These are phyloP conservation scores for Platyscapa corneri DNA, from an alignment of 1,140 invertebrate species.

Conservation along the genomic window DNA sequence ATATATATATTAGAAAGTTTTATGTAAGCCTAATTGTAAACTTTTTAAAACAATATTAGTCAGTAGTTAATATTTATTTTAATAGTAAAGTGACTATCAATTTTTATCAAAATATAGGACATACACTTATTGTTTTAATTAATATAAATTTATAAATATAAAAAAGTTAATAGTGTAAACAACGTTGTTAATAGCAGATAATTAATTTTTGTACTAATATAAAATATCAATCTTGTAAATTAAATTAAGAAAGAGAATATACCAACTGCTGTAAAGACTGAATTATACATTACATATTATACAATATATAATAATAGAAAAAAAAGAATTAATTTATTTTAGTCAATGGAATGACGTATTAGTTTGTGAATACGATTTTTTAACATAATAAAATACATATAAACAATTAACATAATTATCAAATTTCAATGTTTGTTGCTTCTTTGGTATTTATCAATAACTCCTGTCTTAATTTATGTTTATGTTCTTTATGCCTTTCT, in stretches of 20 bases:
- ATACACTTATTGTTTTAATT: too few species aligned
- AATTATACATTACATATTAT: conserved; percentile 35
- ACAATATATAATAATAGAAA: conserved; percentile 21
- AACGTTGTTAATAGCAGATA: neutral
- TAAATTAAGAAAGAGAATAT: neutral
- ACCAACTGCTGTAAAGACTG: conserved; percentile 20
- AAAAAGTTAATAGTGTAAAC: neutral
- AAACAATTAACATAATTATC: conserved; percentile 29
- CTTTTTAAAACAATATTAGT: too few species aligned
- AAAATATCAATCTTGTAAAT: neutral
- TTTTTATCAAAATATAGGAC: too few species aligned
- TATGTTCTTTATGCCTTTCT: conserved; percentile 78
- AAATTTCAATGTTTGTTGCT: conserved; percentile 27
- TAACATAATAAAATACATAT: conserved; percentile 20
- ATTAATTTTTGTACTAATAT: neutral
- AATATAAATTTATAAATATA: neutral
- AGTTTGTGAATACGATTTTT: conserved; percentile 2
- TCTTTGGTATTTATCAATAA: conserved; percentile 54
- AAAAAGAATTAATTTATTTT: conserved; percentile 31
- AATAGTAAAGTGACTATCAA: too few species aligned
- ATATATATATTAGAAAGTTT: too few species aligned
- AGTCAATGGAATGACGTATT: conserved; percentile 11
- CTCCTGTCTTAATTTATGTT: conserved; percentile 70
- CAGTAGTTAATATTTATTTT: too few species aligned
- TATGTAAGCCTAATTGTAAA: too few species aligned